Conservation (phyloP, 2,797 vertebrate genomes). For the Toxotes lorentzi region DNA sequence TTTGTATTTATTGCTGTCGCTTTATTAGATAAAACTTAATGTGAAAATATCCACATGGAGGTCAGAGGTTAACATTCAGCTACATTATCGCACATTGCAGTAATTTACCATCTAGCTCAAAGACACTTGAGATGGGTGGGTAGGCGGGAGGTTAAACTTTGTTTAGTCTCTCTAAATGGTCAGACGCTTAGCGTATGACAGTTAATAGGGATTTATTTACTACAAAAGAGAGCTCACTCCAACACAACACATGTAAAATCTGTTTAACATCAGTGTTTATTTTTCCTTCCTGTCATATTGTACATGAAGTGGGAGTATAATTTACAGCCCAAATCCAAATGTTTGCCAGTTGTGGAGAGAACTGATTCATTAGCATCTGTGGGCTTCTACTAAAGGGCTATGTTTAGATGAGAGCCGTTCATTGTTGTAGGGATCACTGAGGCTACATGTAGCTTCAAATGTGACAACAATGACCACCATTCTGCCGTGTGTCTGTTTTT, state of each 20-base stretch:
- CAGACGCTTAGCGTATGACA: not conserved
- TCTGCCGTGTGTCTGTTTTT: slow-evolving; percentile 28
- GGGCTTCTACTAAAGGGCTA: slow-evolving; percentile 30
- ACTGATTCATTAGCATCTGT: slow-evolving; percentile 52
- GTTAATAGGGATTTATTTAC: not conserved
- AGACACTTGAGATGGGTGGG: not conserved
- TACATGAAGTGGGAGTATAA: slow-evolving; percentile 13
- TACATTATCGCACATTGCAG: not conserved
- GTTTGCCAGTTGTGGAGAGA: slow-evolving; percentile 16
- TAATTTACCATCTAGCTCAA: not conserved
- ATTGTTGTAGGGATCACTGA: slow-evolving; percentile 42
- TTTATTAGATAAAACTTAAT: not conserved
- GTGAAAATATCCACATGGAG: not conserved
- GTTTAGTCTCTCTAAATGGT: not conserved
- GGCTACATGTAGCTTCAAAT: slow-evolving; percentile 45
- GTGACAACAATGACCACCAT: slow-evolving; percentile 35
- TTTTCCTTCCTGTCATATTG: not conserved
- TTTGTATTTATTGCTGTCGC: too few species aligned
- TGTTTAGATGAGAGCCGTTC: slow-evolving; percentile 51
- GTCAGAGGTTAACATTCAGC: not conserved
- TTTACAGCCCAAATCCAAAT: slow-evolving; percentile 27
- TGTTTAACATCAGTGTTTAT: not conserved
- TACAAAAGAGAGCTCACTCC: not conserved
- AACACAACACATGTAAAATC: slow-evolving; percentile 3
- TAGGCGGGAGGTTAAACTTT: not conserved